Percentiles rank a stretch among this genome's conserved stretches.
phyloP scores from a whole-genome alignment of 1,140 invertebrate species.

The Drosophila pseudoobscura region DNA sequence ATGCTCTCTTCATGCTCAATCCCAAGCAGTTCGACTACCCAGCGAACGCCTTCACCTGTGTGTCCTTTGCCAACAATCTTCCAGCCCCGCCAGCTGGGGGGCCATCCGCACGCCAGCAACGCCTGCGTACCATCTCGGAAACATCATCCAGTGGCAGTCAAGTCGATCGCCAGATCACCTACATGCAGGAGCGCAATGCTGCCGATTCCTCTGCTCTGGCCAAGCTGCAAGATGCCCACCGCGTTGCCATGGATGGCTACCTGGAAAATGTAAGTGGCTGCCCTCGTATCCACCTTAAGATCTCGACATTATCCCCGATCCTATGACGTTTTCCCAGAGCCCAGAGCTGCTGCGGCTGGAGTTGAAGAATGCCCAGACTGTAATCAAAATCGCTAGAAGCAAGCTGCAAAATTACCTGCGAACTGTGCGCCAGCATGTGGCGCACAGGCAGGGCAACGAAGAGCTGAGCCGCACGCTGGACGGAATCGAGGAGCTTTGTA shows the following conservation, averaged over 20 bases:
- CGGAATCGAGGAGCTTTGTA: slow-evolving; percentile 83
- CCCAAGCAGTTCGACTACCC: slow-evolving; percentile 83
- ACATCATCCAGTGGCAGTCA: slow-evolving; percentile 36
- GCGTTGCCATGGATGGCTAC: slow-evolving; percentile 72
- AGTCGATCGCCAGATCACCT: slow-evolving; percentile 66
- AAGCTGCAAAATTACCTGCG: slow-evolving; percentile 82
- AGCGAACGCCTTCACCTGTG: slow-evolving; percentile 67
- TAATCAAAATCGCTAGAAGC: slow-evolving; percentile 81
- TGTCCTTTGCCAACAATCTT: slow-evolving; percentile 53
- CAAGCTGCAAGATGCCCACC: slow-evolving; percentile 51
- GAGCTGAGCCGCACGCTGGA: slow-evolving; percentile 81
- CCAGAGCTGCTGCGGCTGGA: slow-evolving; percentile 80
- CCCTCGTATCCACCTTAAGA: not conserved
- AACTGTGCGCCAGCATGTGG: slow-evolving; percentile 73
- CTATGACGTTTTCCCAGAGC: slow-evolving; percentile 59
- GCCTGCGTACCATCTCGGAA: slow-evolving; percentile 51
- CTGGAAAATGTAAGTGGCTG: slow-evolving; percentile 63
- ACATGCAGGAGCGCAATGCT: slow-evolving; percentile 69
- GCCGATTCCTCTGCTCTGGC: slow-evolving; percentile 58
- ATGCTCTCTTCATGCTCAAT: slow-evolving; percentile 86
- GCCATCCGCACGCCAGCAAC: not conserved
- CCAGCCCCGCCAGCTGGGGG: slow-evolving; percentile 1
- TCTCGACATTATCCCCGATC: not conserved
- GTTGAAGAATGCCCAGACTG: slow-evolving; percentile 82
- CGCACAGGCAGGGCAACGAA: slow-evolving; percentile 51